Conservation (phyloP, 2,888 invertebrate genomes). For the Parasteatoda lunata region DNA sequence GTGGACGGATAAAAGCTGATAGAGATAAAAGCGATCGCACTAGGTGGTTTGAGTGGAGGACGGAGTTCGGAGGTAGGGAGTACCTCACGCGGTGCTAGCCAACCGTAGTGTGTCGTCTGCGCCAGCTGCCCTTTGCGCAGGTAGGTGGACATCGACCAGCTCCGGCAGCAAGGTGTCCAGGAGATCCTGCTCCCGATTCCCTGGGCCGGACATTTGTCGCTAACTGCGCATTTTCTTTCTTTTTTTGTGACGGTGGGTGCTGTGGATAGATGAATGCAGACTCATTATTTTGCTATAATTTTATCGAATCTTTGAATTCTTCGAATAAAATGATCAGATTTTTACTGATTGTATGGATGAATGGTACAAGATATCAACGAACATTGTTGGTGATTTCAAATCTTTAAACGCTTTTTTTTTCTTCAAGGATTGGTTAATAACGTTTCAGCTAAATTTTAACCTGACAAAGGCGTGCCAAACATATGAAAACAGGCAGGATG, state of each 20-base stretch:
- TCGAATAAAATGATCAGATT: no score
- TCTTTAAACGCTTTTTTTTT: no score
- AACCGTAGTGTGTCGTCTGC: conserved; percentile 45
- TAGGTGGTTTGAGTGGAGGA: background rate
- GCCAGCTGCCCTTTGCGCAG: conserved; percentile 45
- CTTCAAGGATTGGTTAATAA: no score
- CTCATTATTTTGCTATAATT: no score
- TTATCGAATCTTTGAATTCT: no score
- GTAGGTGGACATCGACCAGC: conserved; percentile 45
- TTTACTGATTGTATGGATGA: no score
- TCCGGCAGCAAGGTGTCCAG: background rate
- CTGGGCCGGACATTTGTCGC: background rate
- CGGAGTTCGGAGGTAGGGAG: conserved; percentile 4
- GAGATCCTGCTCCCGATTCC: background rate
- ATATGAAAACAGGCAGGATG: no score
- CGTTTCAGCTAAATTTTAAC: no score
- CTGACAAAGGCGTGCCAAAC: no score
- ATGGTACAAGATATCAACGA: no score
- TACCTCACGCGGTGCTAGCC: conserved; percentile 45
- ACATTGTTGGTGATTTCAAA: no score
- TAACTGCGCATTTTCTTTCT: background rate
- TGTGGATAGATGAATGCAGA: no score
- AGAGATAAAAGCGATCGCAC: background rate
- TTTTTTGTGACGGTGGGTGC: background rate
- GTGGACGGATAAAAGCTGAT: conserved; percentile 17